These are phyloP conservation scores for Macrobrachium rosenbergii DNA, from an alignment of 1,140 invertebrate genomes.

Conservation along the genomic window DNA sequence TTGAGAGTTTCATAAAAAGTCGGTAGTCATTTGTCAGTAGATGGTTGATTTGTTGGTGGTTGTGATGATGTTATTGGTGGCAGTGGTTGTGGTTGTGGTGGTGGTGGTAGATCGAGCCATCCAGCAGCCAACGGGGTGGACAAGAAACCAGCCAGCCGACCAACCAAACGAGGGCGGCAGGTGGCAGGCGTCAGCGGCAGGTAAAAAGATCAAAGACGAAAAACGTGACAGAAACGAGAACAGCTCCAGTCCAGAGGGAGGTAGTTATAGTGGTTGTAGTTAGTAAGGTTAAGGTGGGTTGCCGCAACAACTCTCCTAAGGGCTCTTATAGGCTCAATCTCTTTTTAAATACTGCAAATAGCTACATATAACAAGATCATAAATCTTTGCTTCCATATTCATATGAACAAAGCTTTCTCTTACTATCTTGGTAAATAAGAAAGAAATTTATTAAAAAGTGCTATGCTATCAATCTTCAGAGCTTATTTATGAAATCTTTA, in stretches of 20 bases:
- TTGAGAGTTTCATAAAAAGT: conserved; percentile 25
- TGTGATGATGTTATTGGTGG: background rate
- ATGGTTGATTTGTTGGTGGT: conserved; percentile 39
- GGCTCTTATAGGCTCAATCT: conserved; percentile 60
- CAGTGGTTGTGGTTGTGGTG: conserved; percentile 55
- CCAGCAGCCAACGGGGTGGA: conserved; percentile 63
- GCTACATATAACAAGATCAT: conserved; percentile 45
- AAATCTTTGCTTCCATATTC: conserved; percentile 57
- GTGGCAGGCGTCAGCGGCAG: conserved; percentile 61
- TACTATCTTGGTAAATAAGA: conserved; percentile 41
- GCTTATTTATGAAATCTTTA: conserved; percentile 55
- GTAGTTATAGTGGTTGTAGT: conserved; percentile 57
- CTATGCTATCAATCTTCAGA: conserved; percentile 54
- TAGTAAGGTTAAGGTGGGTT: conserved; percentile 49
- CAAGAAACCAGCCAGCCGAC: conserved; percentile 59
- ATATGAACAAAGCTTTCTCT: conserved; percentile 42
- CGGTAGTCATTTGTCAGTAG: conserved; percentile 39
- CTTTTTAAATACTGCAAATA: conserved; percentile 45
- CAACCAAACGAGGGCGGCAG: conserved; percentile 56
- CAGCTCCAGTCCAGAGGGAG: conserved; percentile 62
- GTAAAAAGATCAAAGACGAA: conserved; percentile 63
- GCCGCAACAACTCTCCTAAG: conserved; percentile 62
- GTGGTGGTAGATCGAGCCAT: conserved; percentile 63
- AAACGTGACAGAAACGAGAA: conserved; percentile 63
- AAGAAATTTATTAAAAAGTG: conserved; percentile 51